These are phyloP conservation scores for Drosophila rubida DNA, from an alignment of 2,888 invertebrate genomes.

Conservation along the genomic window DNA sequence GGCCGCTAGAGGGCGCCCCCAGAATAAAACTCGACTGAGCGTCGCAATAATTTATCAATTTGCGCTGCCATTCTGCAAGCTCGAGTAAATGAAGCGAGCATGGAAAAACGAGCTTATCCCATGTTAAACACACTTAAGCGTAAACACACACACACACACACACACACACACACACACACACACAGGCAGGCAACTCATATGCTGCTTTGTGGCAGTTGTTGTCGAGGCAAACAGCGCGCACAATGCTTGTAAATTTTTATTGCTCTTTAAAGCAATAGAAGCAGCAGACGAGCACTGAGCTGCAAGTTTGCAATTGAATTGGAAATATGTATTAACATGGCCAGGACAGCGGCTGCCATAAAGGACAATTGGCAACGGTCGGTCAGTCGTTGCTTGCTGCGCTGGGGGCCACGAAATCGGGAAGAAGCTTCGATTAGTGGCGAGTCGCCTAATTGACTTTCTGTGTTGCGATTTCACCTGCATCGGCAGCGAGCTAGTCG, in stretches of 20 bases:
- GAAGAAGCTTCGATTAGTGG: conserved; percentile 66
- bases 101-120: conserved; percentile 68
- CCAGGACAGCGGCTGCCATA: conserved; percentile 31
- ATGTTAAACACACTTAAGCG: conserved; percentile 73
- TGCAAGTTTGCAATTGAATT: conserved; percentile 69
- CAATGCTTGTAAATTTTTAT: conserved; percentile 64
- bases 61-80: conserved; percentile 35
- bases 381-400: neutral
- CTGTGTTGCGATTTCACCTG: conserved; percentile 76
- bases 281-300: conserved; percentile 13
- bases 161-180: conserved; percentile 17
- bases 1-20: conserved; percentile 16
- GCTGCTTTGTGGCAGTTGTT: conserved; percentile 11
- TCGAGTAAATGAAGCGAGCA: conserved; percentile 67
- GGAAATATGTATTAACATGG: conserved; percentile 62
- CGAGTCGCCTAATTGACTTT: conserved; percentile 73
- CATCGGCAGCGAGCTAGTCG: conserved; percentile 13
- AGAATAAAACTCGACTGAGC: neutral
- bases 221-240: conserved; percentile 30
- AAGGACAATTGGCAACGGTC: conserved; percentile 43
- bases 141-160: conserved; percentile 27
- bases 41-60: conserved; percentile 78
- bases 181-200: neutral
- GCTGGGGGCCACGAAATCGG: conserved; percentile 35
- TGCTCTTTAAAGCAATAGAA: conserved; percentile 66